Percentiles rank a stretch among this genome's conserved stretches.
Evolutionary conservation across 2,888 invertebrate genomes (phyloP).

Genomic region (Aphodius sticticus): DNA sequence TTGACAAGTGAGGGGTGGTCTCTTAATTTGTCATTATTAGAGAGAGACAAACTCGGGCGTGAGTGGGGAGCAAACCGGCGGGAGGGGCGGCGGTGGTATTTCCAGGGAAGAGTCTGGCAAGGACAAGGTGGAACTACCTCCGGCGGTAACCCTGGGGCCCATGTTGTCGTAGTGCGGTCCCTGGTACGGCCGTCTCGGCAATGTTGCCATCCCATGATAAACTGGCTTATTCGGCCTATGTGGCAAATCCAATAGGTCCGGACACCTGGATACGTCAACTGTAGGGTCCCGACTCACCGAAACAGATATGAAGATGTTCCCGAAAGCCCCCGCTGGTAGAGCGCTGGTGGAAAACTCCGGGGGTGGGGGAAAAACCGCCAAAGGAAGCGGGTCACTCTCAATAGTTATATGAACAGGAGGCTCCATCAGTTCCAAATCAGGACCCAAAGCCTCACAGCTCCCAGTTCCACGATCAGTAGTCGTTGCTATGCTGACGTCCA

Average conservation of each 20-base stretch:
- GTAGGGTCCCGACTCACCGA: slow-evolving; percentile 77
- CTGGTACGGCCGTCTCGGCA: slow-evolving; percentile 61
- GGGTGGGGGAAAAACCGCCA: slow-evolving; percentile 63
- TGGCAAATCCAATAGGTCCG: slow-evolving; percentile 80
- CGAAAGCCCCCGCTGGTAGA: slow-evolving; percentile 67
- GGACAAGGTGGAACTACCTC: slow-evolving; percentile 87
- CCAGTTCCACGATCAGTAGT: slow-evolving; percentile 70
- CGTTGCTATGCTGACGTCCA: slow-evolving; percentile 81
- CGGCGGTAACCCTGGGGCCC: slow-evolving; percentile 88
- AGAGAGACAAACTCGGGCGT: slow-evolving; percentile 68
- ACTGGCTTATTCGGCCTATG: slow-evolving; percentile 59
- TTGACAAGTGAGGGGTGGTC: not conserved
- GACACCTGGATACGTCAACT: slow-evolving; percentile 75
- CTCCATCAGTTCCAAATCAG: slow-evolving; percentile 65
- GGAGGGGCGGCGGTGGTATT: slow-evolving; percentile 62
- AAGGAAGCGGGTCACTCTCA: slow-evolving; percentile 59
- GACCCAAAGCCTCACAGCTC: slow-evolving; percentile 64
- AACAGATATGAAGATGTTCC: slow-evolving; percentile 87
- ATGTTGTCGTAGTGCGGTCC: slow-evolving; percentile 87
- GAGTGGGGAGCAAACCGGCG: slow-evolving; percentile 65
- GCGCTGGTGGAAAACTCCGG: slow-evolving; percentile 68
- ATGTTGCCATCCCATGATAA: slow-evolving; percentile 60
- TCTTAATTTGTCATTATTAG: slow-evolving; percentile 46
- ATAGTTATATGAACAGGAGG: slow-evolving; percentile 64
- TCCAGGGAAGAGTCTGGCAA: slow-evolving; percentile 70